Evolutionary conservation across 2,888 invertebrate species (phyloP).

Genomic region (Melanchra persicariae): DNA sequence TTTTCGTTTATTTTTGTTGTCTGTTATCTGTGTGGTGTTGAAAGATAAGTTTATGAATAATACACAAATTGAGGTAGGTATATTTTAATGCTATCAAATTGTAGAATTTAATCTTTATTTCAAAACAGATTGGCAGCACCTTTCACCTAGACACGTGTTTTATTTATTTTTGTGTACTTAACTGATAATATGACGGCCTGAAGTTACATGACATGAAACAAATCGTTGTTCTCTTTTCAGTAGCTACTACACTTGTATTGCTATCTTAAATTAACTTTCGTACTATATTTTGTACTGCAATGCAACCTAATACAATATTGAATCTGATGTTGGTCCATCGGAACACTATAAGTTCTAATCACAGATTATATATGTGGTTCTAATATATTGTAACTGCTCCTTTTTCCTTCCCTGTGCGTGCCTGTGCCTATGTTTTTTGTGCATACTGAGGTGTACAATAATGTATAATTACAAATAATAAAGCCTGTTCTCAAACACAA

Average conservation of each 20-base stretch:
- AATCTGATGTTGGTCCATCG: neutral
- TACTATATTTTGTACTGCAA: conserved; percentile 8
- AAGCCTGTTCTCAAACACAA: no score
- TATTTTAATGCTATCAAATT: conserved; percentile 8
- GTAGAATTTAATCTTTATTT: conserved; percentile 22
- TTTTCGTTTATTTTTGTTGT: conserved; percentile 9
- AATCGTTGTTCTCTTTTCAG: neutral
- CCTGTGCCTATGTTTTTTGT: no score
- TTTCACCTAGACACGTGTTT: conserved; percentile 15
- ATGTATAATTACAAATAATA: no score
- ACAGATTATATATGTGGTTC: no score
- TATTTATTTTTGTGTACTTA: conserved; percentile 5
- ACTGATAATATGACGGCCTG: neutral
- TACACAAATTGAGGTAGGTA: conserved; percentile 25
- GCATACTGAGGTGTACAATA: no score
- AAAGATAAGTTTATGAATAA: conserved; percentile 42
- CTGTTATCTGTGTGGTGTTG: conserved; percentile 33
- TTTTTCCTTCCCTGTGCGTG: no score
- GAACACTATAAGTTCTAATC: no score
- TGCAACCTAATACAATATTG: conserved; percentile 1
- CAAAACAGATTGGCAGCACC: neutral
- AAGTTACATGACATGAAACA: neutral
- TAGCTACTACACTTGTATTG: neutral
- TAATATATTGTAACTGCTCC: no score
- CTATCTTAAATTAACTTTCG: neutral